Conservation (phyloP, 2,888 invertebrate species). For the Ichneumon xanthorius region DNA sequence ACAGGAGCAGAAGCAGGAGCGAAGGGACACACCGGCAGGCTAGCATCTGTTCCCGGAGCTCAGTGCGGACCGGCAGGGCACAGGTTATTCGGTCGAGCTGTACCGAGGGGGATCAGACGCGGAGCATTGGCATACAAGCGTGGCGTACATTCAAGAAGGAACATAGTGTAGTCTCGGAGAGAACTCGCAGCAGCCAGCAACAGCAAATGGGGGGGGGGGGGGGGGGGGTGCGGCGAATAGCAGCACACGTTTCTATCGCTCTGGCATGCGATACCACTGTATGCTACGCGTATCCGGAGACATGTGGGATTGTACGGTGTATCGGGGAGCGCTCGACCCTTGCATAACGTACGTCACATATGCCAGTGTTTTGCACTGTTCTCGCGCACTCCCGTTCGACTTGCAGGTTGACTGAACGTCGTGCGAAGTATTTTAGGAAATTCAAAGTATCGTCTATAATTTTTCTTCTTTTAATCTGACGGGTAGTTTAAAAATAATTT, state of each 20-base stretch:
- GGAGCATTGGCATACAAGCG: constrained; percentile 14
- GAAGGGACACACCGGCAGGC: constrained; percentile 71
- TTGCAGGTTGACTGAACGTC: constrained; percentile 36
- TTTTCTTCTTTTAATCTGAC: background rate
- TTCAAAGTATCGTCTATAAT: background rate
- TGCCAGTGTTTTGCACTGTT: constrained; percentile 45
- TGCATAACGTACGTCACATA: constrained; percentile 61
- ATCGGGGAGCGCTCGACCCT: constrained; percentile 47
- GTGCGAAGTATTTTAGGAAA: constrained; percentile 28
- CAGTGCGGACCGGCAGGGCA: constrained; percentile 55
- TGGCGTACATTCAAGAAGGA: constrained; percentile 1
- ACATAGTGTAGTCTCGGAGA: constrained; percentile 9
- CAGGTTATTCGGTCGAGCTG: constrained; percentile 67
- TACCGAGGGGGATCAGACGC: constrained; percentile 46
- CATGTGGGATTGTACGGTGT: constrained; percentile 50
- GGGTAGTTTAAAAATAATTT: background rate
- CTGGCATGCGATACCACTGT: constrained; percentile 2
- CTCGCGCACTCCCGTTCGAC: constrained; percentile 13
- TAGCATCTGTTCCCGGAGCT: constrained; percentile 74
- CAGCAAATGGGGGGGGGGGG: constrained; percentile 6
- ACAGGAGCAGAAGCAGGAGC: constrained; percentile 56
- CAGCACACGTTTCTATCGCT: constrained; percentile 16
- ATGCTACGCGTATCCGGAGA: constrained; percentile 7
- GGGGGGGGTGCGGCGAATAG: constrained; percentile 5
- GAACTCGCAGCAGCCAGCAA: constrained; percentile 2